Evolutionary conservation across 2,797 vertebrate species (phyloP).

Genomic region (Astyanax mexicanus): DNA sequence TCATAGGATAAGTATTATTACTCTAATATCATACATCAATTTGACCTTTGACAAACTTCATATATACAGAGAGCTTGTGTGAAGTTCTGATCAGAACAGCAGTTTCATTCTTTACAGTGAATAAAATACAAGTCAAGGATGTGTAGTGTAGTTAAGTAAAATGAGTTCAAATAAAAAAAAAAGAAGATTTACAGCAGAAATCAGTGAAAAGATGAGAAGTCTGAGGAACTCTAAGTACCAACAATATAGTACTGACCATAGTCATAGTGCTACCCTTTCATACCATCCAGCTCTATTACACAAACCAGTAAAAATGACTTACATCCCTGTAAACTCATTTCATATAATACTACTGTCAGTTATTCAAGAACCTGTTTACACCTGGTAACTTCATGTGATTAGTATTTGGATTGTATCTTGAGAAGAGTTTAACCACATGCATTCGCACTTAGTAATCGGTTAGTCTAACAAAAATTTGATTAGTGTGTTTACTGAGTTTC

Average conservation of each 20-base stretch:
- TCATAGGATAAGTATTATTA: slow-evolving; percentile 35
- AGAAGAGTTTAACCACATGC: too few species aligned
- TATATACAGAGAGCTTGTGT: slow-evolving; percentile 38
- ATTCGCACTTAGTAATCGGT: too few species aligned
- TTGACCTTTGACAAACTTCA: slow-evolving; percentile 12
- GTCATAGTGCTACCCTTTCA: neutral
- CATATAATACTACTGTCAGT: neutral
- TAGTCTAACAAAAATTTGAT: too few species aligned
- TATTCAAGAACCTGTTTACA: too few species aligned
- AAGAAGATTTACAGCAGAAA: neutral
- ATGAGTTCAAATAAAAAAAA: too few species aligned
- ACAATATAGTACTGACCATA: neutral
- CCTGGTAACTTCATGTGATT: too few species aligned
- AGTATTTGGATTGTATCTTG: too few species aligned
- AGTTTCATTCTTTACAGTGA: slow-evolving; percentile 39
- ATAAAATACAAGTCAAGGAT: neutral
- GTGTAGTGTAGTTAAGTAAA: neutral
- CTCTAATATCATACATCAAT: slow-evolving; percentile 41
- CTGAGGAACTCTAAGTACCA: neutral
- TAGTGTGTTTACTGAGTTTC: too few species aligned
- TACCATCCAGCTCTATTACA: neutral
- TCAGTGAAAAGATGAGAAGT: neutral
- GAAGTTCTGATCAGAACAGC: slow-evolving; percentile 34
- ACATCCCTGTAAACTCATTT: neutral
- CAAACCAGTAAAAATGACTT: too few species aligned